These are phyloP conservation scores for Microhierax caerulescens DNA, from an alignment of 2,797 vertebrate species.

Conservation along the genomic window DNA sequence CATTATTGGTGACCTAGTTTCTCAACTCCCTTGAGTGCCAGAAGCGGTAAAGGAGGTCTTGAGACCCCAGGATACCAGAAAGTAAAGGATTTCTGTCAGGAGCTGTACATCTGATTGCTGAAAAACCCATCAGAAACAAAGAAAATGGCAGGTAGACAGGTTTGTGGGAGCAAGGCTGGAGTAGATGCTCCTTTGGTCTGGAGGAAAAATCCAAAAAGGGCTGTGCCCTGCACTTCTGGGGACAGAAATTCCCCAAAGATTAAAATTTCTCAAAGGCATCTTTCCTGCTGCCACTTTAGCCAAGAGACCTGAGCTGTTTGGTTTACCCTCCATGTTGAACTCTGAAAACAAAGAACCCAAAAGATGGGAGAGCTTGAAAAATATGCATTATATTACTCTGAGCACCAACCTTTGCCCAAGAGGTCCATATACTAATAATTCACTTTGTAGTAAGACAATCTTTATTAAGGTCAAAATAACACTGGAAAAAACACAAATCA, in stretches of 20 bases:
- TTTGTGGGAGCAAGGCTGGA: neutral
- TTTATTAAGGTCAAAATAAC: slow-evolving; percentile 57
- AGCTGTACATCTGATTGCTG: neutral
- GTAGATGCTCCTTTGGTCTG: neutral
- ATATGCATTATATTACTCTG: neutral
- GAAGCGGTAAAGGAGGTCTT: neutral
- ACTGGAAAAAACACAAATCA: slow-evolving; percentile 3
- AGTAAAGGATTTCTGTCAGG: neutral
- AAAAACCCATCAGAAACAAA: neutral
- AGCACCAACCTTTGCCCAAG: neutral
- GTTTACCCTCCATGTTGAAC: neutral
- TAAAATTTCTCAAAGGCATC: neutral
- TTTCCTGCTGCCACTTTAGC: neutral
- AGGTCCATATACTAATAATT: neutral
- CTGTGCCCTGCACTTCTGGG: neutral
- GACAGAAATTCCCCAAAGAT: neutral
- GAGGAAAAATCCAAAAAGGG: neutral
- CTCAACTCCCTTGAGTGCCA: neutral
- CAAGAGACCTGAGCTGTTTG: neutral
- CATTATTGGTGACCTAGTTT: neutral
- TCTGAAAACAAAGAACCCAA: neutral
- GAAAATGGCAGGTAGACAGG: neutral
- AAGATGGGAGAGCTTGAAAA: neutral
- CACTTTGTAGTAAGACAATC: slow-evolving; percentile 6
- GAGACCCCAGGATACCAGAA: neutral